phyloP scores from a whole-genome alignment of 2,888 invertebrate species.

The Orthosia cruda region DNA sequence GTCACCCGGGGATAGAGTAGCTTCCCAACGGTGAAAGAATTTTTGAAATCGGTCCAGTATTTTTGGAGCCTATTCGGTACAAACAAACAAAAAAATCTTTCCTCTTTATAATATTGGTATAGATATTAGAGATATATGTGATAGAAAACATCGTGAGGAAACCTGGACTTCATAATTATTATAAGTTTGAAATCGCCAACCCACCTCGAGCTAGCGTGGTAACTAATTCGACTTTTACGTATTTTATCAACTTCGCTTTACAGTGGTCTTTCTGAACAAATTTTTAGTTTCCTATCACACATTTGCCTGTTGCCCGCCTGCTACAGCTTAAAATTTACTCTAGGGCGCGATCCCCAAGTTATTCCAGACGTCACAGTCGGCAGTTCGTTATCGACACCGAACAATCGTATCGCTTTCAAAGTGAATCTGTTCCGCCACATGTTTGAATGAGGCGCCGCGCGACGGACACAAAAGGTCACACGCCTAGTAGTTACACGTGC shows the following conservation, averaged over 20 bases:
- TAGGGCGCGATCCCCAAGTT: not conserved
- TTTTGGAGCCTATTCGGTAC: too few relatives aligned
- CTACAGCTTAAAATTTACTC: not conserved
- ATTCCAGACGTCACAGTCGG: not conserved
- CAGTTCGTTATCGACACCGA: not conserved
- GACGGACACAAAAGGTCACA: not conserved
- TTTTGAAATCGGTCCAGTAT: too few relatives aligned
- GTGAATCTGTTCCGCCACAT: not conserved
- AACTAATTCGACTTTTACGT: not conserved
- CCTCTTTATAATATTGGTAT: too few relatives aligned
- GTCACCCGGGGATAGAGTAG: too few relatives aligned
- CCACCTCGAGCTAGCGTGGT: too few relatives aligned
- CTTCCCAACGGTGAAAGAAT: too few relatives aligned
- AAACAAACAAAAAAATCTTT: too few relatives aligned
- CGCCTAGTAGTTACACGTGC: not conserved
- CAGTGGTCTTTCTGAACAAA: not conserved
- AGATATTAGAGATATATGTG: too few relatives aligned
- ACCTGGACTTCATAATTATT: too few relatives aligned
- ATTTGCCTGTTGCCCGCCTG: too few relatives aligned
- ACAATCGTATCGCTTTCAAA: slow-evolving; percentile 2
- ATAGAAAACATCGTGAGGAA: too few relatives aligned
- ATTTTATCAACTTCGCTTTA: not conserved
- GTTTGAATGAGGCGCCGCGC: not conserved
- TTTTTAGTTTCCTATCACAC: not conserved
- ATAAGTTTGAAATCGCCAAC: too few relatives aligned